Base-by-base conservation (phyloP, 1,140 invertebrate genomes). In the Drosophila triauraria region DNA sequence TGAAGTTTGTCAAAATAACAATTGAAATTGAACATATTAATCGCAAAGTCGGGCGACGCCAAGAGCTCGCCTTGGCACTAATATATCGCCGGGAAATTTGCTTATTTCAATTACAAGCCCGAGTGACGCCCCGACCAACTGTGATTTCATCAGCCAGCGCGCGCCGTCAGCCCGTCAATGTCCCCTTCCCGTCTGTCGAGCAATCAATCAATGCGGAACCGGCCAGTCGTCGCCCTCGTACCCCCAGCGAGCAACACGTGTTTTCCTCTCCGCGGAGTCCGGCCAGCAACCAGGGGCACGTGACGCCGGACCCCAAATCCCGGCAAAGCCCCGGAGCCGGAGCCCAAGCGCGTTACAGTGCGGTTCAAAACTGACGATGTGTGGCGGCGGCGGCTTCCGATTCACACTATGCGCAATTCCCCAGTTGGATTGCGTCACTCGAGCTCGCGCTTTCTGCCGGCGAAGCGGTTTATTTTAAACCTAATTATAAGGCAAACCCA, bases 381-480 rank as follows among this genome's bases (percentile, higher is more conserved):
- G 50, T 15, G 17, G 51, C 10, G 50, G 27, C n/a, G 27, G 6
- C 17, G 53, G 43, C 44, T 57, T 48, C 25, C 61, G 47, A 76
- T 50, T 65, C 53, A 30, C 23, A 62, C 65, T 63, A 58, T 44
- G 62, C 57, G 82, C 65, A 85, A 85, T 85, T 75, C 23, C 53
- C 53, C 53, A 40, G 10, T 17, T n/a, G 50, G 58, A 85, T 85
- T 85, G 82, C 82, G 82, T 85, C 82, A 85, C 75, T 85, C 65
- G 64, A 72, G 70, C 61, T 67, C 71, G 76, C 69, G 69, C 72
- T 64, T 75, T 67, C 61, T 75, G 67, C 57, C 51, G 42, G 64
- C 82, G 63, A 65, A 85, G 82, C 78, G 53, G 58, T 85, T 81
- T 85, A 70, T 78, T 70, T 85, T 64, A 86, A 85, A 78, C 77